phyloP scores from a whole-genome alignment of 2,888 invertebrate species.

The Sarcophaga variegata region DNA sequence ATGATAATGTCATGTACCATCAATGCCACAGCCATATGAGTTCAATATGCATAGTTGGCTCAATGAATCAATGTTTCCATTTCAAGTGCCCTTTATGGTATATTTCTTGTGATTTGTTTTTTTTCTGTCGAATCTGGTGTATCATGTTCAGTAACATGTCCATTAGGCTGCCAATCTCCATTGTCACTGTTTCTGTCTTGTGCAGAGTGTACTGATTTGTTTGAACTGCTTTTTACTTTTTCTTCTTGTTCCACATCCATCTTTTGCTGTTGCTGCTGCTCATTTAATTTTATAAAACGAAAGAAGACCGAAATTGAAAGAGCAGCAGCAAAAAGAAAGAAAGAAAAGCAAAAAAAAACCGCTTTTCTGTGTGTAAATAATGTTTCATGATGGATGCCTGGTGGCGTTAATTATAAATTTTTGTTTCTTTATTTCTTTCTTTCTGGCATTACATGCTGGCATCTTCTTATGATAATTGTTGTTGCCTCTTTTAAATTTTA shows the following conservation, averaged over 20 bases:
- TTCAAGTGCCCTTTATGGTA: conserved; percentile 57
- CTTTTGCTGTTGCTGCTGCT: background rate
- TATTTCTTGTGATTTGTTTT: conserved; percentile 32
- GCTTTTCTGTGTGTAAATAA: conserved; percentile 69
- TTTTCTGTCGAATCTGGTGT: too few species aligned
- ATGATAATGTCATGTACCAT: conserved; percentile 28
- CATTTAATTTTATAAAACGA: background rate
- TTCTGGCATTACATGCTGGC: conserved; percentile 25
- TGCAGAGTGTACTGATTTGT: conserved; percentile 3
- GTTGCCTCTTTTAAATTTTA: conserved; percentile 7
- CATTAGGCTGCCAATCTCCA: background rate
- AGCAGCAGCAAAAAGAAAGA: too few species aligned
- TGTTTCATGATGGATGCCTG: conserved; percentile 76
- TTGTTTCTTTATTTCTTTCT: conserved; percentile 2
- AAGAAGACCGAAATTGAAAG: background rate
- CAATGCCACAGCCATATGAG: background rate
- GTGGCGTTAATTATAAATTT: conserved; percentile 76
- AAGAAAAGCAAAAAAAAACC: background rate
- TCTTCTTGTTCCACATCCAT: background rate
- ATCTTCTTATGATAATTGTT: conserved; percentile 16
- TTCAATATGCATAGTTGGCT: background rate
- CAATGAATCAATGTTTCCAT: conserved; percentile 11
- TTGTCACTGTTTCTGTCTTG: background rate
- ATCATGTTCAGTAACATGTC: conserved; percentile 3
- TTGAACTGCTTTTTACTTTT: background rate